Evolutionary conservation across 2,113 vertebrate genomes (phyloP).

Genomic region (rat (Rattus norvegicus)): GRCr8 NC_086022.1:135291001-135291500

Average conservation of each 20-base stretch:
- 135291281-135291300: constrained; percentile 9
- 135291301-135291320: neutral
- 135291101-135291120: constrained; percentile 62
- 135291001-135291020: constrained; percentile 62
- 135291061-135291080: constrained; percentile 73
- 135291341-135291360: neutral
- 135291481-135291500: constrained; percentile 60
- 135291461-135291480: constrained; percentile 45
- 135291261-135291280: neutral
- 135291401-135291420: neutral
- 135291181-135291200: constrained; percentile 35
- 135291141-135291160: constrained; percentile 33
- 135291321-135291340: neutral
- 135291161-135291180: constrained; percentile 63
- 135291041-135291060: constrained; percentile 52
- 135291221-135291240: neutral
- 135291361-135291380: neutral
- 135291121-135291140: constrained; percentile 39
- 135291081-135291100: constrained; percentile 71
- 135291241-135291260: neutral
- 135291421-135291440: constrained; percentile 19
- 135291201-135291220: neutral
- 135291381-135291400: neutral
- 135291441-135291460: neutral
- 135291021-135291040: constrained; percentile 54